Conservation (phyloP, 2,888 invertebrate species). For the Dryadula phaetusa region DNA sequence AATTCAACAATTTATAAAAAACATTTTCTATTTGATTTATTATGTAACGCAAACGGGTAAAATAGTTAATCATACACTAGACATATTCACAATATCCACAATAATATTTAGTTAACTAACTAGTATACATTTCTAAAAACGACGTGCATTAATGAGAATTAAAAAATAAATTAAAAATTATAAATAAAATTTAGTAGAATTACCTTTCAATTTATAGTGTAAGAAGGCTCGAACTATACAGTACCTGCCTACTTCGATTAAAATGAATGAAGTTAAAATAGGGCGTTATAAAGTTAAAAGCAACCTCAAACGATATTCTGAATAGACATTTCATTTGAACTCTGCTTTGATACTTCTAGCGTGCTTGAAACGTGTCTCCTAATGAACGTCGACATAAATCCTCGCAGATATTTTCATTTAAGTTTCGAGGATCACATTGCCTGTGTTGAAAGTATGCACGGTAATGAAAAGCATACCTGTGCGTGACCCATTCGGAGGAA, state of each 20-base stretch:
- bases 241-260: constrained; percentile 15
- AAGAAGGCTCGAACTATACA: background rate
- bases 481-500: constrained; percentile 37
- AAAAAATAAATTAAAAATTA: constrained; percentile 1
- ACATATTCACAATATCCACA: no score
- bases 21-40: no score
- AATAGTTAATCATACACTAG: no score
- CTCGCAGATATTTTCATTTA: constrained; percentile 73
- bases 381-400: constrained; percentile 70
- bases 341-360: constrained; percentile 48
- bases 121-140: no score
- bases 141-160: no score
- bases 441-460: constrained; percentile 62
- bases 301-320: constrained; percentile 29
- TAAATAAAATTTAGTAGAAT: background rate
- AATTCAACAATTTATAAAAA: no score
- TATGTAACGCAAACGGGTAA: no score
- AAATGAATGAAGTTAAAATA: constrained; percentile 26
- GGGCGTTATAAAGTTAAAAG: constrained; percentile 26
- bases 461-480: constrained; percentile 70
- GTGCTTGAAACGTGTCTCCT: constrained; percentile 55
- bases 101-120: no score
- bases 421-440: constrained; percentile 62
- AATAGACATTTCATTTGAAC: constrained; percentile 32
- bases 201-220: background rate